phyloP scores from a whole-genome alignment of 2,797 vertebrate genomes.

The Eurystomus glaucurus region DNA sequence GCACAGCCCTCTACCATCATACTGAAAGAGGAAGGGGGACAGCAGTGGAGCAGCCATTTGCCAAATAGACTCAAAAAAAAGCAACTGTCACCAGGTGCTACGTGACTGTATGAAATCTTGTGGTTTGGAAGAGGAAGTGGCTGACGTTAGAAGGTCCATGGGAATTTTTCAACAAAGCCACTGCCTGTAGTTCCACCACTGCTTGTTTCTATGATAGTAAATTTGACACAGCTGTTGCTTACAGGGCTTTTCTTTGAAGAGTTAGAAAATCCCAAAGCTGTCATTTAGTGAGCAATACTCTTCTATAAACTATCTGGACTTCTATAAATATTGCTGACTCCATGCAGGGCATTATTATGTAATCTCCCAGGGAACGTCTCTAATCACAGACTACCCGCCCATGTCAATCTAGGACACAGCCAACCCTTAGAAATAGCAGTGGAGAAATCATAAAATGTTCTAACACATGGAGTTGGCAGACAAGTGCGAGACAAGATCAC shows the following conservation, averaged over 20 bases:
- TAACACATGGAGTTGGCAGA: constrained; percentile 40
- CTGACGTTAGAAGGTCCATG: background rate
- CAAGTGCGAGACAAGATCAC: constrained; percentile 45
- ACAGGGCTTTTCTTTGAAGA: constrained; percentile 21
- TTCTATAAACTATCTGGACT: constrained; percentile 43
- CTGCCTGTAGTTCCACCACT: background rate
- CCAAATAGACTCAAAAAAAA: background rate
- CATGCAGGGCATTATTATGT: constrained; percentile 41
- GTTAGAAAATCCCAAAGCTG: constrained; percentile 22
- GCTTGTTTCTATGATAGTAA: background rate
- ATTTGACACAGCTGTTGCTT: constrained; percentile 31
- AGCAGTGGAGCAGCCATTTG: background rate
- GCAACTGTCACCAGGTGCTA: background rate
- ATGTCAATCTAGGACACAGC: constrained; percentile 56
- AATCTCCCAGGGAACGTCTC: constrained; percentile 44
- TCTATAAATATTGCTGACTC: constrained; percentile 62
- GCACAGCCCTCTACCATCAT: background rate
- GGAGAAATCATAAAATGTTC: constrained; percentile 46
- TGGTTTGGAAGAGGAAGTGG: background rate
- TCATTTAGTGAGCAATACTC: background rate
- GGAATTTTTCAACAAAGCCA: background rate
- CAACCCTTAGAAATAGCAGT: constrained; percentile 38
- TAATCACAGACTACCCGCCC: constrained; percentile 40
- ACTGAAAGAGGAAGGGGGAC: background rate
- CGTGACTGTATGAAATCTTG: background rate